A percentile compares a stretch with the other conserved stretches of the same genome.
Evolutionary conservation across 2,113 vertebrate species (phyloP).

Genomic region (Bos javanicus): DNA sequence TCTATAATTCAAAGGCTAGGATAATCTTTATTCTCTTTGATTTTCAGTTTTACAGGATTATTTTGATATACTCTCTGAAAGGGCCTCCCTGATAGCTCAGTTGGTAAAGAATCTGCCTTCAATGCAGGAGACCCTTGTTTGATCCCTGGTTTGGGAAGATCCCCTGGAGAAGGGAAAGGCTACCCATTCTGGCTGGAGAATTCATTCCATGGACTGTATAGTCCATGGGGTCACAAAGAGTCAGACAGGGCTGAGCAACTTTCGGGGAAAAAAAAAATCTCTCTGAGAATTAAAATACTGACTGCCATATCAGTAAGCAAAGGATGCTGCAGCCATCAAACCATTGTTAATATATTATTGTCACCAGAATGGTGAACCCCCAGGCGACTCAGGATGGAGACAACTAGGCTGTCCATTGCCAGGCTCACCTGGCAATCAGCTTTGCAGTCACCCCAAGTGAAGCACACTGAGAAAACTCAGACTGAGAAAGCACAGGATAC

Average conservation of each 20-base stretch:
- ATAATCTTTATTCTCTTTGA: not conserved
- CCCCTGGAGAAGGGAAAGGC: not conserved
- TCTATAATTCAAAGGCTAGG: not conserved
- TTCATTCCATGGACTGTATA: not conserved
- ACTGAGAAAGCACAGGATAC: not conserved
- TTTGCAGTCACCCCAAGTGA: not conserved
- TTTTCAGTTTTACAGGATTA: not conserved
- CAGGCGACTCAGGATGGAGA: not conserved
- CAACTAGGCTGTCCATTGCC: not conserved
- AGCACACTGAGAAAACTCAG: not conserved
- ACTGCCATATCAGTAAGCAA: not conserved
- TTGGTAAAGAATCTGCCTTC: not conserved
- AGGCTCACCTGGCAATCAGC: not conserved
- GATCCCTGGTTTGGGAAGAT: not conserved
- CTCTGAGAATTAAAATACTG: not conserved
- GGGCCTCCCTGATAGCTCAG: not conserved
- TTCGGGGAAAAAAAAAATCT: not conserved
- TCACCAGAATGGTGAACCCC: not conserved
- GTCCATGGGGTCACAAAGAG: not conserved
- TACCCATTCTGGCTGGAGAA: not conserved
- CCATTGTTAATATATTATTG: not conserved
- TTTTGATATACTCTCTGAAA: not conserved
- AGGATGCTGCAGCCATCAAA: not conserved
- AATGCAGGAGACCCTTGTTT: not conserved
- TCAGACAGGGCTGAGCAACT: not conserved